Base-by-base conservation (phyloP, 2,113 vertebrate genomes). In the Orcinus orca region DNA sequence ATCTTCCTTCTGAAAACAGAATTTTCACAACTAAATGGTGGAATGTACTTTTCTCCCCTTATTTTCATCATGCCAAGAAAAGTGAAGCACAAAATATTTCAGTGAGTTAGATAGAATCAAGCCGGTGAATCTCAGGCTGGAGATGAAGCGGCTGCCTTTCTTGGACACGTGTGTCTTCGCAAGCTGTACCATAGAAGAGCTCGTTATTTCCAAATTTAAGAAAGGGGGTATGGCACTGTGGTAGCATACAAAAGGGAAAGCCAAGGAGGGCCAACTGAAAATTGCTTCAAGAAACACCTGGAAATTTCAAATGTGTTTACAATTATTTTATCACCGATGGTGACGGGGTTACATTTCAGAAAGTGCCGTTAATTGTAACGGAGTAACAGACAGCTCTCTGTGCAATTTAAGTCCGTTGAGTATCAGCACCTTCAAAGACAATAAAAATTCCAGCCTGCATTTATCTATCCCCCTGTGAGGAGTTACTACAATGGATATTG, bases 391-490 rank as follows among this genome's bases (percentile, higher is more conserved):
- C 85, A 96, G 92, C 96, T 96, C 96, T 97, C 97, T 97, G 97
- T 98, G 98, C 98, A 98, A 99, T 92, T 98, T 98, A 98, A 98
- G 86, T 98, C 96, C 96, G 71, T 96, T 98, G 97, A 97, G 92
- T 95, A 98, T 97, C 97, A 96, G 93, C 96, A 97, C 98, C 98
- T 99, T 99, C 98, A 99, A 99, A 99, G 98, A 99, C 98, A 98
- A 98, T 98, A 98, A 97, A 98, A 98, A 98, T 98, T 98, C 98
- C 98, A 98, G 96, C 80, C 98, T 95, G 89, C 95, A 93, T 98
- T 98, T 98, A 98, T 99, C 98, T 98, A 97, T 98, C 98, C 98
- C 98, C 98, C 79, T 98, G 98, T 98, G 98, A 98, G 98, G 98
- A 95, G 97, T 95, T 98, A 97, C 89, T 97, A 97, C 98, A 97